phyloP scores from a whole-genome alignment of 2,888 invertebrate species.

The Latrodectus hesperus region DNA sequence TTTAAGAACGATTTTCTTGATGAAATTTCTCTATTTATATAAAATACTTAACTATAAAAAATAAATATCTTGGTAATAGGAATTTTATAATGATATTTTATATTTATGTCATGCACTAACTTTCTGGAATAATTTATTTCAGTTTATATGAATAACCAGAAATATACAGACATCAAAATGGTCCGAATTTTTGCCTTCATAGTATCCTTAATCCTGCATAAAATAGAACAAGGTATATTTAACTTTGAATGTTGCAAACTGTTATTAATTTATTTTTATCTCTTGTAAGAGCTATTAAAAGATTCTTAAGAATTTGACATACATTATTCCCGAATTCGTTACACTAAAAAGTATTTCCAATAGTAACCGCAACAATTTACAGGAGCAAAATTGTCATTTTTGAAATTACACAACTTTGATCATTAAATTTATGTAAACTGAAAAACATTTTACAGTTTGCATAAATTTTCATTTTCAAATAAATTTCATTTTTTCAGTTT shows the following conservation, averaged over 20 bases:
- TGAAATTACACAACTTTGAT: neutral
- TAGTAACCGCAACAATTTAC: neutral
- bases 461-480: neutral
- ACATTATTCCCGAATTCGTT: neutral
- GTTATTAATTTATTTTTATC: neutral
- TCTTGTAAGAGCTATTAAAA: neutral
- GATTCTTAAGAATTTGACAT: neutral
- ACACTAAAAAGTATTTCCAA: neutral
- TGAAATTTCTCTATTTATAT: no score
- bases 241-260: neutral
- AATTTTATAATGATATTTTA: no score
- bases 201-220: slow-evolving; percentile 42
- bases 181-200: slow-evolving; percentile 36
- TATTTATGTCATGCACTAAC: no score
- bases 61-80: no score
- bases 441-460: no score
- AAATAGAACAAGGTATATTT: slow-evolving; percentile 43
- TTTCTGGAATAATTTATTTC: no score
- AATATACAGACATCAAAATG: slow-evolving; percentile 20
- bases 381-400: neutral
- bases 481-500: neutral
- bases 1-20: no score
- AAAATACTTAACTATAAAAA: no score
- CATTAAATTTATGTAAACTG: neutral
- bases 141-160: neutral